Percentiles rank a stretch among this genome's conserved stretches.
Conservation (phyloP, 2,888 invertebrate species). For the Ichneumoninae sp. region DNA sequence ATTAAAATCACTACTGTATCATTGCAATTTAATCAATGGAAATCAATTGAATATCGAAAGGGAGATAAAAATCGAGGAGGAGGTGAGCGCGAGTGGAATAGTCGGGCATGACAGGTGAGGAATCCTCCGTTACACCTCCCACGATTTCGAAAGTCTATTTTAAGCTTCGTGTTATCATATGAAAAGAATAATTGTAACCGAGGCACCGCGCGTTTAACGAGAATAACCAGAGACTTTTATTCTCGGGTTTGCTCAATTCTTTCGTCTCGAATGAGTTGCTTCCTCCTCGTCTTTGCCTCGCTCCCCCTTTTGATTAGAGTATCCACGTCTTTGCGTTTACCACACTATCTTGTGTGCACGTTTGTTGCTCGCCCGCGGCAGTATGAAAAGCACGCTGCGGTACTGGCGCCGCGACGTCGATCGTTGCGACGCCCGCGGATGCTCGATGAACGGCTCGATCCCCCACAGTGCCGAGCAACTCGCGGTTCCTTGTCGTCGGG, state of each 20-base stretch:
- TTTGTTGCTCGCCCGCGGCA: slow-evolving; percentile 57
- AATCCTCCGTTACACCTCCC: slow-evolving; percentile 11
- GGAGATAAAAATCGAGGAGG: neutral
- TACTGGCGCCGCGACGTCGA: slow-evolving; percentile 41
- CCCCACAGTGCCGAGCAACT: slow-evolving; percentile 25
- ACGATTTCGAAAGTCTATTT: neutral
- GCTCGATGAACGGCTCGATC: slow-evolving; percentile 36
- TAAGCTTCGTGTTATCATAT: neutral
- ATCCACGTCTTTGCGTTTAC: slow-evolving; percentile 36
- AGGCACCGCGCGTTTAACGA: neutral
- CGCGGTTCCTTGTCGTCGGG: neutral
- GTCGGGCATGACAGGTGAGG: slow-evolving; percentile 1
- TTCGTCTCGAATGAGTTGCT: neutral
- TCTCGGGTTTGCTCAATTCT: neutral
- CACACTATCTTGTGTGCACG: slow-evolving; percentile 43
- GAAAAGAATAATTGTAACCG: neutral
- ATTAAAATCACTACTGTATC: neutral
- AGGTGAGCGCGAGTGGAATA: slow-evolving; percentile 8
- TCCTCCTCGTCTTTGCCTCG: neutral
- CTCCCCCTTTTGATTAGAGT: slow-evolving; percentile 15
- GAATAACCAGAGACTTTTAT: neutral
- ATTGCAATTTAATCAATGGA: neutral
- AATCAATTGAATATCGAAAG: neutral
- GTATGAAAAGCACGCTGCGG: slow-evolving; percentile 42
- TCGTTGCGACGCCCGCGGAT: slow-evolving; percentile 56